Evolutionary conservation across 2,113 vertebrate genomes (phyloP).

Genomic region (Meles meles): DNA sequence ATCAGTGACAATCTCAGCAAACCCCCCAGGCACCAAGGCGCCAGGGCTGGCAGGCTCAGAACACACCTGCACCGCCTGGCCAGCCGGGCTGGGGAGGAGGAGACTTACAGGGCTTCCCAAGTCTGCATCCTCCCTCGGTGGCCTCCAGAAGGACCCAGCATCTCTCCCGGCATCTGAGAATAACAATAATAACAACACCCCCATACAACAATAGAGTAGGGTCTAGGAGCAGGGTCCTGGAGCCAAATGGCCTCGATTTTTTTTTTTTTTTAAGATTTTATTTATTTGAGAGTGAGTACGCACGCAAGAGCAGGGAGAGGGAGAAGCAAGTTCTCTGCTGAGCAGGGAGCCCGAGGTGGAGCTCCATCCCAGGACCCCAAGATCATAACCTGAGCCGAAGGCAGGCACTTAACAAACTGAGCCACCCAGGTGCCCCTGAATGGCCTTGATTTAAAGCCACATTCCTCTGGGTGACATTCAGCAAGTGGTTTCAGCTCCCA

Average conservation of each 20-base stretch:
- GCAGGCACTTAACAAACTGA: too few relatives aligned
- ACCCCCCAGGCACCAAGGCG: not conserved
- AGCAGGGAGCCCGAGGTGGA: too few relatives aligned
- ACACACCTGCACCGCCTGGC: not conserved
- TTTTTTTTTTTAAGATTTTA: too few relatives aligned
- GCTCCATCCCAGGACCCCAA: too few relatives aligned
- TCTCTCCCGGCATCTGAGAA: not conserved
- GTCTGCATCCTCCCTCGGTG: not conserved
- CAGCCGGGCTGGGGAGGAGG: accelerated
- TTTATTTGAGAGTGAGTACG: too few relatives aligned
- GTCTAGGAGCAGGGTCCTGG: accelerated
- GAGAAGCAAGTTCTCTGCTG: too few relatives aligned
- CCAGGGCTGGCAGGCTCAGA: not conserved
- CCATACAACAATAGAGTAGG: accelerated
- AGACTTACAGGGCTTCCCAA: not conserved
- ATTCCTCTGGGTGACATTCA: not conserved
- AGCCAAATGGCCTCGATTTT: not conserved
- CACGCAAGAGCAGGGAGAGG: too few relatives aligned
- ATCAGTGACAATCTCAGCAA: not conserved
- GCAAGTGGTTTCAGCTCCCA: not conserved
- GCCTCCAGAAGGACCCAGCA: not conserved
- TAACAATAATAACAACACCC: too few relatives aligned
- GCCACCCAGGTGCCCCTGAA: not conserved
- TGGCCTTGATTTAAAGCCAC: not conserved
- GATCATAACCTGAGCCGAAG: too few relatives aligned